These are phyloP conservation scores for Drosophila melanica DNA, from an alignment of 1,140 invertebrate genomes.

Conservation along the genomic window DNA sequence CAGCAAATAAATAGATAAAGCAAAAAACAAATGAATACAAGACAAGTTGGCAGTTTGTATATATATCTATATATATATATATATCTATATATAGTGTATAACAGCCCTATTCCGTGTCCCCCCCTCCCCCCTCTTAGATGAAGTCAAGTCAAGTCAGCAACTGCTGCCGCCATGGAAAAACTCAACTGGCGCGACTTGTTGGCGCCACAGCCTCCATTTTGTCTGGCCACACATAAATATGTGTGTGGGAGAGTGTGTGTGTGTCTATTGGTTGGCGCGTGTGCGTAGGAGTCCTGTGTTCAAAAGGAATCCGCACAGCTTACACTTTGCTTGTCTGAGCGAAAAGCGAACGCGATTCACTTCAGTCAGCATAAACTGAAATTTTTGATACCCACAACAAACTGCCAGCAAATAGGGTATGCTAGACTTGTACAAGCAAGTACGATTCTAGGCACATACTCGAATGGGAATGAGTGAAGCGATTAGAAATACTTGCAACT, in stretches of 20 bases:
- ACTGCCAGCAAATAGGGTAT: background rate
- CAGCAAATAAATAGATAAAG: background rate
- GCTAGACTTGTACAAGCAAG: slow-evolving; percentile 4
- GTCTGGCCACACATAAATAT: slow-evolving; percentile 74
- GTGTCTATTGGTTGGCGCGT: slow-evolving; percentile 43
- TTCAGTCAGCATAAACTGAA: slow-evolving; percentile 43
- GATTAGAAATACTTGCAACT: background rate
- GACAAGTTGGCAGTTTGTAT: slow-evolving; percentile 6
- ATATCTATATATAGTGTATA: slow-evolving; percentile 4
- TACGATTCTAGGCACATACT: background rate
- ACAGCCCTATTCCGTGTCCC: too few relatives aligned
- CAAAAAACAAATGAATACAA: slow-evolving; percentile 8
- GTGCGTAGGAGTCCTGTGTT: slow-evolving; percentile 67
- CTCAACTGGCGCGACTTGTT: slow-evolving; percentile 81
- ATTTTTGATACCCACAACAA: slow-evolving; percentile 3
- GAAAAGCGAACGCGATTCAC: slow-evolving; percentile 35
- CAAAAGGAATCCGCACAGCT: slow-evolving; percentile 65
- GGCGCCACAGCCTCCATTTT: slow-evolving; percentile 82
- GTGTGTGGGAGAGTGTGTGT: slow-evolving; percentile 35
- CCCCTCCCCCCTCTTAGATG: background rate
- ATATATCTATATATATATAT: too few relatives aligned
- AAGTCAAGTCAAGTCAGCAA: slow-evolving; percentile 46
- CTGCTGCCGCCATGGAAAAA: slow-evolving; percentile 59
- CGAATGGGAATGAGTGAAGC: background rate
- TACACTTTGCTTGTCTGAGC: slow-evolving; percentile 60